Base-by-base conservation (phyloP, 1,140 invertebrate genomes). In the Neodiprion virginianus region DNA sequence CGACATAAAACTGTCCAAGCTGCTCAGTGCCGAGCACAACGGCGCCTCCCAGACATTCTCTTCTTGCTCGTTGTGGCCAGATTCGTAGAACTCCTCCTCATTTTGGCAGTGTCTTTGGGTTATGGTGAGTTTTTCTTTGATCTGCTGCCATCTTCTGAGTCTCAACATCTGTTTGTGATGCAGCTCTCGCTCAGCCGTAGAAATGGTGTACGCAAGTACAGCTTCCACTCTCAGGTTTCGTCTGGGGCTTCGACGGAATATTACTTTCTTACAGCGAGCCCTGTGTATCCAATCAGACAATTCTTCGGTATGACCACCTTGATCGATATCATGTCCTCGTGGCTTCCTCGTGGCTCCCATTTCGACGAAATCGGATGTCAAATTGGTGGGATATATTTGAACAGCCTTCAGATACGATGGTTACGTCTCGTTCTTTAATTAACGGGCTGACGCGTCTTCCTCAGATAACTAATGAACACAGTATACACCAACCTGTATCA, bases 151-250 rank as follows among this genome's bases (percentile, higher is more conserved):
- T 47, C 81, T 86, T 47, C 78, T 75, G 73, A 83, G 84, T 28
- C 88, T 79, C 9, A 82, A 79, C 28, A 85, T 78, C 75, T 90
- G 88, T 74, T 87, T 89, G 7, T 48, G 77, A 40, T 83, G 83
- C 48, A 90, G 79, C 72, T 90, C 87, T 12, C 67, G 67, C 73
- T 90, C 86, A 1, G 89, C 88, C 67, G 83, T 82, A 8, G 49
- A 72, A 8, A 90, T 72, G 0, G 89, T 83, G 67, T 80, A 80
- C 4, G 83, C 80, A 10, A 90, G 78, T 49, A 90, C 80, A 7
- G 90, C 88, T 71, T 90, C 87, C 47, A 89, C 79, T 3, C 88
- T 84, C 7, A 90, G 78, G 80, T 90, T 80, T 47, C 86, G 86
- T 65, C 81, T 84, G 21, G 79, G 83, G 76, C 80, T 84, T 67